phyloP scores from a whole-genome alignment of 1,140 invertebrate genomes.

The Drosophila kikkawai region DNA sequence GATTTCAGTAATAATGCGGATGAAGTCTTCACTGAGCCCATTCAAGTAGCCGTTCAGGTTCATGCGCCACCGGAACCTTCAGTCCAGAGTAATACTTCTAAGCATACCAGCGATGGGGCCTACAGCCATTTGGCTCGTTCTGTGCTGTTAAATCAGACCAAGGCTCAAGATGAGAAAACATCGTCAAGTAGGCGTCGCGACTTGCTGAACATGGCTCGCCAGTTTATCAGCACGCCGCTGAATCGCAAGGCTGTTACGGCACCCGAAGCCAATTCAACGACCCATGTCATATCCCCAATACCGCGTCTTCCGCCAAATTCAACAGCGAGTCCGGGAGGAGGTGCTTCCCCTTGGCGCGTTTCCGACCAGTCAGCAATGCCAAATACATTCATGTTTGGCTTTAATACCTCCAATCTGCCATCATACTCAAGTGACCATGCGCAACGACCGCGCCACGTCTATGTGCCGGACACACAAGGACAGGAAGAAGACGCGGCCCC shows the following conservation, averaged over 20 bases:
- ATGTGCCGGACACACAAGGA: slow-evolving; percentile 46
- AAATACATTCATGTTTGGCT: slow-evolving; percentile 65
- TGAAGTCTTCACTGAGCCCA: neutral
- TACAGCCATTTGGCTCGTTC: slow-evolving; percentile 73
- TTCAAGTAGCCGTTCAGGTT: slow-evolving; percentile 21
- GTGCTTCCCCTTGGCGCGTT: slow-evolving; percentile 73
- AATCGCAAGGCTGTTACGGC: slow-evolving; percentile 24
- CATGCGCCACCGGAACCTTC: slow-evolving; percentile 15
- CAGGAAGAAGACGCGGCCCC: neutral
- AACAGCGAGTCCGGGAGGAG: slow-evolving; percentile 2
- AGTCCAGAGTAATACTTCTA: neutral
- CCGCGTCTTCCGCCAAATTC: neutral
- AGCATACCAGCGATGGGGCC: slow-evolving; percentile 29
- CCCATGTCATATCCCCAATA: slow-evolving; percentile 56
- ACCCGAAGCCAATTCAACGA: neutral
- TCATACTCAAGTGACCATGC: slow-evolving; percentile 78
- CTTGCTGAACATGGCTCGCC: slow-evolving; percentile 57
- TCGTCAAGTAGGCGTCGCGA: slow-evolving; percentile 30
- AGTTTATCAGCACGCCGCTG: slow-evolving; percentile 69
- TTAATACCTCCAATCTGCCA: slow-evolving; percentile 69
- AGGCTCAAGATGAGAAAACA: slow-evolving; percentile 17
- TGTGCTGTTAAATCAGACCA: slow-evolving; percentile 61
- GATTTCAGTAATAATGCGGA: slow-evolving; percentile 26
- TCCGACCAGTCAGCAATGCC: slow-evolving; percentile 58
- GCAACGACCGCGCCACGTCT: slow-evolving; percentile 40